phyloP scores from a whole-genome alignment of 2,888 invertebrate genomes.

The Epirrhoe alternata region DNA sequence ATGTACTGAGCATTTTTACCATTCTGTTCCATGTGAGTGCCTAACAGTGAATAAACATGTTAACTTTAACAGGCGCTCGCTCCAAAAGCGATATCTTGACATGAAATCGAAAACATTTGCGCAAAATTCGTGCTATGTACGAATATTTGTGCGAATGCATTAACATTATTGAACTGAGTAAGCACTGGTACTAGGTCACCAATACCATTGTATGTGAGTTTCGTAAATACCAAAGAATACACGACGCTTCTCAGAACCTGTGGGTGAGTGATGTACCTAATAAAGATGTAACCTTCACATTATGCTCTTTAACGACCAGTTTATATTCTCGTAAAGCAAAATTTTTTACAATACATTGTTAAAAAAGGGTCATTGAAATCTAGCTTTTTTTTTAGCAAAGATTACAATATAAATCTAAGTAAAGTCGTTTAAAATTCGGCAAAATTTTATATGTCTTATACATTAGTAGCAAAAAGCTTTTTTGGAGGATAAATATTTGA shows the following conservation, averaged over 20 bases:
- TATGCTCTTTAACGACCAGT: slow-evolving; percentile 28
- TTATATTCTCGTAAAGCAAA: slow-evolving; percentile 11
- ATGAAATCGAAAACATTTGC: background rate
- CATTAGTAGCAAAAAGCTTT: too few species aligned
- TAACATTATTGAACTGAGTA: background rate
- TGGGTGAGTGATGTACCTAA: slow-evolving; percentile 40
- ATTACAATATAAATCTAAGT: background rate
- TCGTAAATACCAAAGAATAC: slow-evolving; percentile 74
- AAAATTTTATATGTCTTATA: too few species aligned
- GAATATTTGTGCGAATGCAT: background rate
- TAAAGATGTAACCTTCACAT: slow-evolving; percentile 49
- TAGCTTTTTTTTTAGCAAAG: background rate
- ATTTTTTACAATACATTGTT: background rate
- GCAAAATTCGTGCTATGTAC: too few species aligned
- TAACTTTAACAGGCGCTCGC: too few species aligned
- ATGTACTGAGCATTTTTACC: too few species aligned
- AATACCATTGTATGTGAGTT: slow-evolving; percentile 53
- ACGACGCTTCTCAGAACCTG: slow-evolving; percentile 50
- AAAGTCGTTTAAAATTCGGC: too few species aligned
- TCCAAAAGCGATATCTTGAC: background rate
- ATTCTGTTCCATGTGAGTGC: background rate
- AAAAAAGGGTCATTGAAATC: background rate
- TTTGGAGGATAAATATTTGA: too few species aligned
- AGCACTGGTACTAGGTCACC: slow-evolving; percentile 1
- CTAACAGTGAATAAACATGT: background rate